Conservation (phyloP, 2,888 invertebrate genomes). For the Melieria omissa region DNA sequence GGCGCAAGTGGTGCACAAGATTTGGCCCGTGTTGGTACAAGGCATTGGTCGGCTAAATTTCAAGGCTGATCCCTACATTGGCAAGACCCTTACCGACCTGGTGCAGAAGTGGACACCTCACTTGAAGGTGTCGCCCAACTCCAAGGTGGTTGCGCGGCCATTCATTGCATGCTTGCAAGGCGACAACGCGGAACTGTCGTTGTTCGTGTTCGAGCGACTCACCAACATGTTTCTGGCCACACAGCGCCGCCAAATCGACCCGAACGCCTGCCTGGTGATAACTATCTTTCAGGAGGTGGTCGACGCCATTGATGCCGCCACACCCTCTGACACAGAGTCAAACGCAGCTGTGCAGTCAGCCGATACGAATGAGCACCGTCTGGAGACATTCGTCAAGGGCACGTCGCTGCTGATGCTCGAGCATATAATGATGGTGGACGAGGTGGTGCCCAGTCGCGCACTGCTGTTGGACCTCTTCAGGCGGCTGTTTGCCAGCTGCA, state of each 20-base stretch:
- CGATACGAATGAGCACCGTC: slow-evolving; percentile 44
- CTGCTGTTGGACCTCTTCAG: slow-evolving; percentile 57
- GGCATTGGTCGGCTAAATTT: slow-evolving; percentile 69
- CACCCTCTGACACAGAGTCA: slow-evolving; percentile 23
- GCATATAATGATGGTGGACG: slow-evolving; percentile 65
- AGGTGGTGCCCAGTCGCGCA: slow-evolving; percentile 59
- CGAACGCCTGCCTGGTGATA: slow-evolving; percentile 59
- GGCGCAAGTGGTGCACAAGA: slow-evolving; percentile 67
- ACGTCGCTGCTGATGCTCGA: slow-evolving; percentile 58
- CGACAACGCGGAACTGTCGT: slow-evolving; percentile 54
- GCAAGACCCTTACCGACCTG: slow-evolving; percentile 68
- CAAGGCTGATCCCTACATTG: slow-evolving; percentile 67
- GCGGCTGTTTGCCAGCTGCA: slow-evolving; percentile 46
- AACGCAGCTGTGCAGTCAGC: slow-evolving; percentile 16
- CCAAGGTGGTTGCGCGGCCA: slow-evolving; percentile 62
- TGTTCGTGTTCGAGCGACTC: slow-evolving; percentile 60
- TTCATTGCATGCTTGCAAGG: slow-evolving; percentile 56
- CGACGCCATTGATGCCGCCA: slow-evolving; percentile 37
- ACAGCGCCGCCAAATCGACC: slow-evolving; percentile 61
- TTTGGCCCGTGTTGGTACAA: slow-evolving; percentile 69
- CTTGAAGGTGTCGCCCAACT: slow-evolving; percentile 58
- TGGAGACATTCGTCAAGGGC: slow-evolving; percentile 56
- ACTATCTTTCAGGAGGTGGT: slow-evolving; percentile 61
- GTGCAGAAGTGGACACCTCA: slow-evolving; percentile 67
- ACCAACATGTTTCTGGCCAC: slow-evolving; percentile 58